These are phyloP conservation scores for Entomobrya proxima DNA, from an alignment of 2,888 invertebrate species.

Conservation along the genomic window DNA sequence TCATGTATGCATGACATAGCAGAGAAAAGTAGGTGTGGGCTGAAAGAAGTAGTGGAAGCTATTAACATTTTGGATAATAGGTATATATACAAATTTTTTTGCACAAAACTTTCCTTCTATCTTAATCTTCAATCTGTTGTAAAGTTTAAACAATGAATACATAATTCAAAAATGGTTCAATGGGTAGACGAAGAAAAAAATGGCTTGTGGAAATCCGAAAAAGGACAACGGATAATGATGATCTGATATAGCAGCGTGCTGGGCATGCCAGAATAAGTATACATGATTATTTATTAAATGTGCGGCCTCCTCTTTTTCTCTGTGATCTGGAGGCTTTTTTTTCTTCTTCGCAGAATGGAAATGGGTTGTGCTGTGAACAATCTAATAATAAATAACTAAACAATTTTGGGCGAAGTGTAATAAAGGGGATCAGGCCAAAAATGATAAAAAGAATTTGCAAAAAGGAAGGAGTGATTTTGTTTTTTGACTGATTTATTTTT, in stretches of 20 bases:
- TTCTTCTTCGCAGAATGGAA: background rate
- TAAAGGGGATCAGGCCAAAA: conserved; percentile 21
- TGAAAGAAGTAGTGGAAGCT: conserved; percentile 17
- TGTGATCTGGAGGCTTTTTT: conserved; percentile 1
- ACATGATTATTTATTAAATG: conserved; percentile 36
- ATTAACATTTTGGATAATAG: conserved; percentile 1
- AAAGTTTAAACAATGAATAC: background rate
- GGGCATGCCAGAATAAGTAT: conserved; percentile 12
- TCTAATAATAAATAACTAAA: background rate
- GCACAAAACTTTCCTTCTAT: conserved; percentile 23
- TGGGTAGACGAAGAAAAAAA: background rate
- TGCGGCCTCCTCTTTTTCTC: background rate
- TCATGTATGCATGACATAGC: background rate
- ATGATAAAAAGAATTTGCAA: background rate
- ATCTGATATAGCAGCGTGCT: conserved; percentile 35
- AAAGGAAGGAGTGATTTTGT: conserved; percentile 48
- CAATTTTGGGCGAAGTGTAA: background rate
- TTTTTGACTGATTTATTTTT: conserved; percentile 6
- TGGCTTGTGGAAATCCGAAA: conserved; percentile 21
- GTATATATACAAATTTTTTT: conserved; percentile 4
- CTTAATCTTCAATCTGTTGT: background rate
- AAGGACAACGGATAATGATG: conserved; percentile 10
- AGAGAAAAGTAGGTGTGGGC: conserved; percentile 18
- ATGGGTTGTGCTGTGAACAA: conserved; percentile 18
- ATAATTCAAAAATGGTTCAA: conserved; percentile 8